Percentiles rank a stretch among this genome's conserved stretches.
Conservation (phyloP, 2,113 vertebrate species). For the Nycticebus coucang region DNA sequence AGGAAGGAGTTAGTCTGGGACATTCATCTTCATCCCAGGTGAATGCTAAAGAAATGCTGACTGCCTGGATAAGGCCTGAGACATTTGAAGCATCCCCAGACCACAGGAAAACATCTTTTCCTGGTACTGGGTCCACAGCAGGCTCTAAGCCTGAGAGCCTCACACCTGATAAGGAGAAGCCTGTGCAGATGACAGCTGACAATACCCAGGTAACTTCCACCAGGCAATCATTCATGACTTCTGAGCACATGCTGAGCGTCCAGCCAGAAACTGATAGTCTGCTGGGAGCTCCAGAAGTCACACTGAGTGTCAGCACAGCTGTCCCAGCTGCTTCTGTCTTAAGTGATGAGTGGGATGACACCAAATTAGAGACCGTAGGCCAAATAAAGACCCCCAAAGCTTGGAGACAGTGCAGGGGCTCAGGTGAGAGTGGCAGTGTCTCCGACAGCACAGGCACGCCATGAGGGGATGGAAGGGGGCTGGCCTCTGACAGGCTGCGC, state of each 20-base stretch:
- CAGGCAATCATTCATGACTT: accelerated
- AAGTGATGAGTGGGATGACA: constrained; percentile 86
- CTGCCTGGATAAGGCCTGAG: neutral
- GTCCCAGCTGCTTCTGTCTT: neutral
- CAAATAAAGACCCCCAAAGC: neutral
- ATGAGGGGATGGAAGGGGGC: neutral
- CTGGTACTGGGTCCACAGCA: neutral
- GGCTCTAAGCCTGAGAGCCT: constrained; percentile 1
- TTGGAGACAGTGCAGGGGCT: neutral
- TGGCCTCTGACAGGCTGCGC: neutral
- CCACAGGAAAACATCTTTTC: neutral
- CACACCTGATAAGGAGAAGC: neutral
- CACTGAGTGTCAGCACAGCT: neutral
- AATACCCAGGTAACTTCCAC: neutral
- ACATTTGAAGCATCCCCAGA: neutral
- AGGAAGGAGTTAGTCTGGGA: neutral
- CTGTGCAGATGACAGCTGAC: constrained; percentile 25
- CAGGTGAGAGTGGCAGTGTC: neutral
- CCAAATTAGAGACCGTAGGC: constrained; percentile 72
- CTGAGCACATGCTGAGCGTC: neutral
- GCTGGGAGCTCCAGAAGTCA: neutral
- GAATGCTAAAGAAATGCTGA: constrained; percentile 53
- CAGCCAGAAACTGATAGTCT: neutral
- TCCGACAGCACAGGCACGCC: neutral
- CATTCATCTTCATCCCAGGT: constrained; percentile 28